Conservation (phyloP, 2,797 vertebrate species). For the Eulemur rubriventer region DNA sequence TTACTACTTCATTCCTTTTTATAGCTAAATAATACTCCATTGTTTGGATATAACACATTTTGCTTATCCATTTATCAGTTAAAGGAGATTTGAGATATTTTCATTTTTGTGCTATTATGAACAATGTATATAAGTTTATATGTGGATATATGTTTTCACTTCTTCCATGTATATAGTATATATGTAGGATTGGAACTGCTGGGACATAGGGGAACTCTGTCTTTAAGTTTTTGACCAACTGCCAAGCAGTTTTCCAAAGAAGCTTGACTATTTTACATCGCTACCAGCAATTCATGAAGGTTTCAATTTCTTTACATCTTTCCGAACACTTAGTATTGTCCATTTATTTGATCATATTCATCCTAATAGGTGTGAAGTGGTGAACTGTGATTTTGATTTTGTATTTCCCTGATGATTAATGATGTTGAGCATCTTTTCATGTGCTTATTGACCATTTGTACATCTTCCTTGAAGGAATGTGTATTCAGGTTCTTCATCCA, state of each 20-base stretch:
- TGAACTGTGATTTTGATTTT: neutral
- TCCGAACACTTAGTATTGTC: neutral
- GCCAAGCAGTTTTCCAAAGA: neutral
- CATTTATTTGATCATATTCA: neutral
- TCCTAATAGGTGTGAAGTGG: neutral
- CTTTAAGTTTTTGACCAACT: neutral
- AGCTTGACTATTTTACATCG: neutral
- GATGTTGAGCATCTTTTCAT: neutral
- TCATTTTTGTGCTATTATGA: neutral
- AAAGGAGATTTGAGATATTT: neutral
- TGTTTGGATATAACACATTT: neutral
- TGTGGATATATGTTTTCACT: neutral
- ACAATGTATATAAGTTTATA: neutral
- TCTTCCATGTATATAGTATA: neutral
- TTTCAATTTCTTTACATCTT: neutral
- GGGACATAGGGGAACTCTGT: neutral
- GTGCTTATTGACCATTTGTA: neutral
- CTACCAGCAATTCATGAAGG: neutral
- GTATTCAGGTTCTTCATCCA: neutral
- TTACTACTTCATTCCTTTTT: neutral
- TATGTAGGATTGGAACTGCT: neutral
- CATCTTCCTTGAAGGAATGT: neutral
- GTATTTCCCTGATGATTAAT: neutral
- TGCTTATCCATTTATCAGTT: neutral
- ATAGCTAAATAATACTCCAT: neutral